Evolutionary conservation across 2,797 vertebrate genomes (phyloP).

Genomic region (Fratercula arctica): DNA sequence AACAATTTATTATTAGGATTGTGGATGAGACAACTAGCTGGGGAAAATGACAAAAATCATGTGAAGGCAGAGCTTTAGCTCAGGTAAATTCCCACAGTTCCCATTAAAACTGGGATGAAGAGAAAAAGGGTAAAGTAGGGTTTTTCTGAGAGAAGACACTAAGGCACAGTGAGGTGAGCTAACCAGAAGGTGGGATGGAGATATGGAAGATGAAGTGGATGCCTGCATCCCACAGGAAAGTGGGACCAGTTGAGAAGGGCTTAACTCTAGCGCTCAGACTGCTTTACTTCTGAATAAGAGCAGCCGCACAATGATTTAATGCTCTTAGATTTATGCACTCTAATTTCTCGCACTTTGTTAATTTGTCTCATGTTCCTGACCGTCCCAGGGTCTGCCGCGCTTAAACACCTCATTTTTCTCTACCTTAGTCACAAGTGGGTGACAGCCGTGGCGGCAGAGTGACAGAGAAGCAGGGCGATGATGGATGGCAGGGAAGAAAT

Average conservation of each 20-base stretch:
- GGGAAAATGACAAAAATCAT: neutral
- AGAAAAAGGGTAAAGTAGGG: neutral
- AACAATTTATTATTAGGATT: neutral
- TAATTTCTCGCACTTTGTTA: slow-evolving; percentile 23
- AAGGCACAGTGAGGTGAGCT: neutral
- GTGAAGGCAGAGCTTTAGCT: neutral
- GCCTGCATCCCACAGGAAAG: neutral
- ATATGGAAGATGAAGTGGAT: neutral
- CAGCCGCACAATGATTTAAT: neutral
- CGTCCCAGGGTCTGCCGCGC: neutral
- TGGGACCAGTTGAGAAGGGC: neutral
- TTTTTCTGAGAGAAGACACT: neutral
- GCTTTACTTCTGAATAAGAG: neutral
- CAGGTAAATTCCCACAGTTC: neutral
- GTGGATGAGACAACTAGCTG: neutral
- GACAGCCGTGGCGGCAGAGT: neutral
- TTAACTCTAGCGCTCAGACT: neutral
- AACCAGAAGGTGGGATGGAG: neutral
- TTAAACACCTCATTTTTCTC: slow-evolving; percentile 2
- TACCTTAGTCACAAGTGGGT: neutral
- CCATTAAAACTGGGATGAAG: neutral
- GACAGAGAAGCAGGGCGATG: neutral
- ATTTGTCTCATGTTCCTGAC: neutral
- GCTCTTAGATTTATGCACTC: slow-evolving; percentile 15
- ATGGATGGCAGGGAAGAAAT: neutral